Evolutionary conservation across 2,888 invertebrate genomes (phyloP).

Genomic region (Hetaerina titia): DNA sequence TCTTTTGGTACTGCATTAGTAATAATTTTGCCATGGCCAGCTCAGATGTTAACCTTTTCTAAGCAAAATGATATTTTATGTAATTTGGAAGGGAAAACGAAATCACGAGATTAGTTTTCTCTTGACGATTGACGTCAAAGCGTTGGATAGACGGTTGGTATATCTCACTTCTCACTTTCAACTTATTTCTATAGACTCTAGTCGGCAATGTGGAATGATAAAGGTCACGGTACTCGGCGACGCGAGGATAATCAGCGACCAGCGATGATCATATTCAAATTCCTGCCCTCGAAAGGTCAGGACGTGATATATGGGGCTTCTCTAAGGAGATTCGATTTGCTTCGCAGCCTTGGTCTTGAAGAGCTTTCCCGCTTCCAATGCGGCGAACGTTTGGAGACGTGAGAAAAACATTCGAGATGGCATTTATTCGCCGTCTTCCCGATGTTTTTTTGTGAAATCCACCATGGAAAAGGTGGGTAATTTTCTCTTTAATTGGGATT

Average conservation of each 20-base stretch:
- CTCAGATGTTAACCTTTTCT: too few species aligned
- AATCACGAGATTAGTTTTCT: background rate
- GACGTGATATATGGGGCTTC: conserved; percentile 17
- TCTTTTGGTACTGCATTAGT: too few species aligned
- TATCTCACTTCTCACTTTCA: background rate
- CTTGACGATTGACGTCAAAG: background rate
- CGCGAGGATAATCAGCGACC: background rate
- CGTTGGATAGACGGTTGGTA: background rate
- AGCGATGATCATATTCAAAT: conserved; percentile 5
- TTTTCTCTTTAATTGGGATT: too few species aligned
- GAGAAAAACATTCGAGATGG: too few species aligned
- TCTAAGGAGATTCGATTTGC: background rate
- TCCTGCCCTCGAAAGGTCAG: conserved; percentile 3
- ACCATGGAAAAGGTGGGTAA: too few species aligned
- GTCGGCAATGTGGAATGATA: background rate
- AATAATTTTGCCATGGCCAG: too few species aligned
- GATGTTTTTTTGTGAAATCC: too few species aligned
- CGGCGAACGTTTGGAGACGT: background rate
- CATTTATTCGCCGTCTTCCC: too few species aligned
- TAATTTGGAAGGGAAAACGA: background rate
- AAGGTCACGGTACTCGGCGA: background rate
- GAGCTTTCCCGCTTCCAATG: background rate
- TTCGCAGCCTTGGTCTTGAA: background rate
- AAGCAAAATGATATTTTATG: background rate
- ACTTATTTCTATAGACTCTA: background rate